Conservation (phyloP, 2,113 vertebrate genomes). For the Urocitellus parryii region DNA sequence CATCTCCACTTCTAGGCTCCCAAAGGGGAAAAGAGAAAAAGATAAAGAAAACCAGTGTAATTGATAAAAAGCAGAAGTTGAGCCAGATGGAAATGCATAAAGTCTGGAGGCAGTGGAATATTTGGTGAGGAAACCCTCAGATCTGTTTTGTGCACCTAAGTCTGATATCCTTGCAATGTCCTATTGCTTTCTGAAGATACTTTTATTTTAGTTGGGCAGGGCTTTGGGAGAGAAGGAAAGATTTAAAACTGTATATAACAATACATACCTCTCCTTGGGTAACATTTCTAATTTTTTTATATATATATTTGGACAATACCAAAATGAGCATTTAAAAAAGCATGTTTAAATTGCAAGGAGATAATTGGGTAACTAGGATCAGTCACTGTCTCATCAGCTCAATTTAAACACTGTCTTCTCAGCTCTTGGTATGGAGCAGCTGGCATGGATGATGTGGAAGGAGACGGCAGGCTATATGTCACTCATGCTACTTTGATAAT, state of each 20-base stretch:
- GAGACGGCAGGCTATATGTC: background rate
- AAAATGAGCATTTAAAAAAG: background rate
- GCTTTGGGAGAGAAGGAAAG: background rate
- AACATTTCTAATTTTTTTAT: background rate
- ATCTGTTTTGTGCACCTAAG: background rate
- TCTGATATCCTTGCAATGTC: background rate
- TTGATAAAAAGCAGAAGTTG: background rate
- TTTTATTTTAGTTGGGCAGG: background rate
- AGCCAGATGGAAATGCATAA: background rate
- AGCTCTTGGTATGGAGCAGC: background rate
- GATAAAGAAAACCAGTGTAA: background rate
- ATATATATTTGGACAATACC: background rate
- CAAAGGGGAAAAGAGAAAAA: background rate
- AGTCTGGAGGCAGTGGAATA: background rate
- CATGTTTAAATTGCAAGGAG: background rate
- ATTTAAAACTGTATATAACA: background rate
- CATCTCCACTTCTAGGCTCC: background rate
- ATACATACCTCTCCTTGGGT: background rate
- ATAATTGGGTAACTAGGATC: background rate
- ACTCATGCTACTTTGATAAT: conserved; percentile 34
- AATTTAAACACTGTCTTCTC: background rate
- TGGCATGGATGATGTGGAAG: background rate
- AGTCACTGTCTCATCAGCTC: background rate
- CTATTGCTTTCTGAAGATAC: background rate
- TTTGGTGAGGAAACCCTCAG: background rate